A percentile compares a stretch with the other conserved stretches of the same genome.
Conservation (phyloP, 2,888 invertebrate species). For the Melanotus villosus region DNA sequence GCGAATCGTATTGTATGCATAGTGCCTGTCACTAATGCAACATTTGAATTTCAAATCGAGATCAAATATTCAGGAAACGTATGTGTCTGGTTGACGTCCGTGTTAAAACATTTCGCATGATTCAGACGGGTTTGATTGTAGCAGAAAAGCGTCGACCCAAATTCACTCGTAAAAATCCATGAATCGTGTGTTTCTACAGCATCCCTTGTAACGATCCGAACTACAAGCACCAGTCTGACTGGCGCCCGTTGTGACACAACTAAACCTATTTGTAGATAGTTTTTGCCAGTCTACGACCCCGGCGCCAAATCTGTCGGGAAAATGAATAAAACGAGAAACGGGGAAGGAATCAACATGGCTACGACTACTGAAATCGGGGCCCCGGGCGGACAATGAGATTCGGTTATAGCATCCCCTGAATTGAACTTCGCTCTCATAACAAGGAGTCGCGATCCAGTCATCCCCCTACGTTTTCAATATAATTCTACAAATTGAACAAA, state of each 20-base stretch:
- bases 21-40: conserved; percentile 50
- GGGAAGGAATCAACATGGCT: conserved; percentile 44
- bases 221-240: conserved; percentile 49
- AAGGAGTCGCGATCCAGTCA: conserved; percentile 31
- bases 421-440: conserved; percentile 39
- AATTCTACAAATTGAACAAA: conserved; percentile 39
- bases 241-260: conserved; percentile 54
- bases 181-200: conserved; percentile 41
- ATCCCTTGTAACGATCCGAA: conserved; percentile 44
- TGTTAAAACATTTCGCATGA: conserved; percentile 62
- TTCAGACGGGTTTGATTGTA: conserved; percentile 55
- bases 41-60: conserved; percentile 67
- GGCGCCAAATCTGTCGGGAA: conserved; percentile 54
- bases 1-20: conserved; percentile 58
- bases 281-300: conserved; percentile 55
- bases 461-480: conserved; percentile 33
- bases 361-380: conserved; percentile 40
- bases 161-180: conserved; percentile 55
- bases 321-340: conserved; percentile 50
- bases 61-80: conserved; percentile 66
- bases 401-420: conserved; percentile 45
- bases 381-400: conserved; percentile 45
- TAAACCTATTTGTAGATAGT: conserved; percentile 58
- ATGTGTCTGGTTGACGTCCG: conserved; percentile 61
- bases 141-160: conserved; percentile 57